phyloP scores from a whole-genome alignment of 2,113 vertebrate species.

The Spermophilus dauricus region DNA sequence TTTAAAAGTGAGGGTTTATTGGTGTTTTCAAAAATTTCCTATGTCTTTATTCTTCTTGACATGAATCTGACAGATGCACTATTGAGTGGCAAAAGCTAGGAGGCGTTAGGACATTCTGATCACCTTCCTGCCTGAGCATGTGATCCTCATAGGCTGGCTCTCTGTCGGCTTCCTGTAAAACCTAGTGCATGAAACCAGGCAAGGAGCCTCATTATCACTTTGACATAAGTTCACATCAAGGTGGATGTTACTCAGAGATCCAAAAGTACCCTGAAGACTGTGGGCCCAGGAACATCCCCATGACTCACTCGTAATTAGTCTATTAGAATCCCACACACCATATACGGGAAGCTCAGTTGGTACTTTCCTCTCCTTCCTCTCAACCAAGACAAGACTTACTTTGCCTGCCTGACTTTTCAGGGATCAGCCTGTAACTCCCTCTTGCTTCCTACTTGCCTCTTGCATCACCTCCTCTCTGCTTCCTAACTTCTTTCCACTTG shows the following conservation, averaged over 20 bases:
- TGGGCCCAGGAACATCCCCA: background rate
- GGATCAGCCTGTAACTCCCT: background rate
- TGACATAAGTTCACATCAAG: background rate
- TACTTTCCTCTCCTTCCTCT: background rate
- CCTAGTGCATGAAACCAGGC: background rate
- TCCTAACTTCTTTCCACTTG: conserved; percentile 51
- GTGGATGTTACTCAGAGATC: background rate
- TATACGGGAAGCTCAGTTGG: background rate
- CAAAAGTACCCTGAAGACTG: background rate
- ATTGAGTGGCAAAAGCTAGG: background rate
- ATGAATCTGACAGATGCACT: background rate
- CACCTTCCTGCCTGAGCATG: background rate
- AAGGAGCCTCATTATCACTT: background rate
- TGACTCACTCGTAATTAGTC: background rate
- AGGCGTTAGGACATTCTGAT: background rate
- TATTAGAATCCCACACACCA: background rate
- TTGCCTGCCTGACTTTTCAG: background rate
- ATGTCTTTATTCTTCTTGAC: conserved; percentile 12
- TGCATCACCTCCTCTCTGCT: background rate
- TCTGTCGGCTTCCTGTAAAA: background rate
- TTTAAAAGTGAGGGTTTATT: background rate
- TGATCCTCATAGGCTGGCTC: background rate
- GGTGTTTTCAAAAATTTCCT: background rate
- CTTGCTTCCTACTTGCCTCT: background rate
- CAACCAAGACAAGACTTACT: background rate